Conservation (phyloP, 1,140 invertebrate species). For the Psilanteris sp. region DNA sequence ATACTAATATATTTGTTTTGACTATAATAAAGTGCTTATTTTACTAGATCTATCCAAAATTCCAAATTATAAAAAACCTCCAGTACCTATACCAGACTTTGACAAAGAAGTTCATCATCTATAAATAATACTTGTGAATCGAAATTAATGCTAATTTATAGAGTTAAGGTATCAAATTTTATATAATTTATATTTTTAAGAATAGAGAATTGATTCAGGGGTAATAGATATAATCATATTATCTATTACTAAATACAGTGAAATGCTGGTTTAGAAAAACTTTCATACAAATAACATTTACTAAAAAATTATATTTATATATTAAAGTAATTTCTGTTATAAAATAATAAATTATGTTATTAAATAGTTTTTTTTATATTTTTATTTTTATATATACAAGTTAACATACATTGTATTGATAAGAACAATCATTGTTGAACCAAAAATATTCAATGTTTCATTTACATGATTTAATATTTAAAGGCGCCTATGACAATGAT, state of each 20-base stretch:
- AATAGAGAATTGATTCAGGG: too few relatives aligned
- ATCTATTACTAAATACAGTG: too few relatives aligned
- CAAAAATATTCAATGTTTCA: too few relatives aligned
- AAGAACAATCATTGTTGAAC: background rate
- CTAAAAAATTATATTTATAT: too few relatives aligned
- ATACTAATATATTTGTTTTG: background rate
- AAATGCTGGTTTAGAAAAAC: background rate
- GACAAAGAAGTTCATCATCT: slow-evolving; percentile 59
- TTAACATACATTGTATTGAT: slow-evolving; percentile 12
- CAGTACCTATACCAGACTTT: slow-evolving; percentile 67
- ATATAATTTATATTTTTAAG: too few relatives aligned
- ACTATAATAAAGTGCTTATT: background rate
- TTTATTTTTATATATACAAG: slow-evolving; percentile 10
- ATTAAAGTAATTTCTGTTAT: too few relatives aligned
- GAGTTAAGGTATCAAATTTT: too few relatives aligned
- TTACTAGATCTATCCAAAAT: slow-evolving; percentile 52
- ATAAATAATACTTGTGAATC: slow-evolving; percentile 21
- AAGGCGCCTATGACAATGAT: background rate
- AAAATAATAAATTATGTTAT: too few relatives aligned
- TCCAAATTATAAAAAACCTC: slow-evolving; percentile 54
- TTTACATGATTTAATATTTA: too few relatives aligned
- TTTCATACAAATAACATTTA: background rate
- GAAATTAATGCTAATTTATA: background rate
- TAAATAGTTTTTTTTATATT: background rate
- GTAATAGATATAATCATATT: too few relatives aligned